Conservation (phyloP, 2,113 vertebrate species). For the Opisthocomus hoazin region DNA sequence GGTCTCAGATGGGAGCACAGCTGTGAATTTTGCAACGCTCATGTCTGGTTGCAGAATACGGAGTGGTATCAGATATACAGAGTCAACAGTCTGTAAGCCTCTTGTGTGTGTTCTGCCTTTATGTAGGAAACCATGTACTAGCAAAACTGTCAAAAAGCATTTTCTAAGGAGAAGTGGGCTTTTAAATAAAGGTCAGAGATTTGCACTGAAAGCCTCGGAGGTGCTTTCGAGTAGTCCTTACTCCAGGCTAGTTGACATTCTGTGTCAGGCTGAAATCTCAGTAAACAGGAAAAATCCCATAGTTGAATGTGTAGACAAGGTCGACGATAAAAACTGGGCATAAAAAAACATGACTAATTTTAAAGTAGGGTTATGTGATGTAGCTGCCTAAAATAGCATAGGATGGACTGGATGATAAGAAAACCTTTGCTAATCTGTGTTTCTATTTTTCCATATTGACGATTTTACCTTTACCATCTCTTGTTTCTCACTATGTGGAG, state of each 20-base stretch:
- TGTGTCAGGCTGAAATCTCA: neutral
- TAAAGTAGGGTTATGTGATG: neutral
- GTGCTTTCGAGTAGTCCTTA: neutral
- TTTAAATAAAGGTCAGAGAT: slow-evolving; percentile 44
- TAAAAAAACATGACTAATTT: neutral
- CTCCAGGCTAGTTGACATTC: slow-evolving; percentile 14
- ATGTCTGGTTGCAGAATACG: fast-evolving
- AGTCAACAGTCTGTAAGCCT: neutral
- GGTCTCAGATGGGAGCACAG: neutral
- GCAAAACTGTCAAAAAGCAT: neutral
- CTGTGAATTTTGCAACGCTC: neutral
- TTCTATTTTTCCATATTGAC: neutral
- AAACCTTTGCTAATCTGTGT: neutral
- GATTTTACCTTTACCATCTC: neutral
- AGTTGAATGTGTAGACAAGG: neutral
- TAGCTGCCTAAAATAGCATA: neutral
- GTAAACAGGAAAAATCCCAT: neutral
- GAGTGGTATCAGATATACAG: too few species aligned
- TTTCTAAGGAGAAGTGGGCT: neutral
- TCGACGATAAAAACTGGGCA: neutral
- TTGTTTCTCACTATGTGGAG: neutral
- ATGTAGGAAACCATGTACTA: neutral
- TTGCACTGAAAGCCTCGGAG: slow-evolving; percentile 8
- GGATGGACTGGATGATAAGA: neutral
- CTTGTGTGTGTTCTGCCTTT: neutral